A percentile compares a stretch with the other conserved stretches of the same genome.
Conservation (phyloP, 2,888 invertebrate species). For the Oligia strigilis region DNA sequence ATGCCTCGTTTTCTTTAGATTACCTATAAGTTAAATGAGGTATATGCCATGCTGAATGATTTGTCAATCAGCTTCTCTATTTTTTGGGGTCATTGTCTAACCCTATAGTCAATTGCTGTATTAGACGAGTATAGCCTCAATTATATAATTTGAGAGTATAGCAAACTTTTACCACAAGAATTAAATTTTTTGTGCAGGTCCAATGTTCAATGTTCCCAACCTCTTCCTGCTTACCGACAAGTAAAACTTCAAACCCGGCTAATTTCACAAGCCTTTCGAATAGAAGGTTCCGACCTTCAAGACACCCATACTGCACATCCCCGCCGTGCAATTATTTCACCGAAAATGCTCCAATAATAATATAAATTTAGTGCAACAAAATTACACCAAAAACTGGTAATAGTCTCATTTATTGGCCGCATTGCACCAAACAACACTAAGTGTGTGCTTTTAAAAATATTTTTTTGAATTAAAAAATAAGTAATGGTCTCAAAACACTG, state of each 20-base stretch:
- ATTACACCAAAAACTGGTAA: conserved; percentile 79
- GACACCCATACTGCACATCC: conserved; percentile 62
- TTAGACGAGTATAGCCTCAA: background rate
- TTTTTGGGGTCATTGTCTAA: background rate
- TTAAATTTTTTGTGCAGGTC: background rate
- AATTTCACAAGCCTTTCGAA: conserved; percentile 33
- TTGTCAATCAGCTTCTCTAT: background rate
- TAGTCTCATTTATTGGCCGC: conserved; percentile 81
- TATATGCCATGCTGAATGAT: background rate
- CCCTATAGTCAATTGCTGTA: background rate
- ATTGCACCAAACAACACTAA: conserved; percentile 84
- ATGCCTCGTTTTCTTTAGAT: conserved; percentile 17
- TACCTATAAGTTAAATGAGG: background rate
- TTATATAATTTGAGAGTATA: background rate
- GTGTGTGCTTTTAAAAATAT: conserved; percentile 85
- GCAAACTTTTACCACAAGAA: background rate
- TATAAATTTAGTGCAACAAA: conserved; percentile 75
- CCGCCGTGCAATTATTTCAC: conserved; percentile 60
- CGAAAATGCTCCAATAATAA: conserved; percentile 68
- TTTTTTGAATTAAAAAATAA: conserved; percentile 89
- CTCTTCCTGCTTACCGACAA: background rate
- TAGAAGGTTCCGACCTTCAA: conserved; percentile 41
- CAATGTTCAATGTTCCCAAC: background rate
- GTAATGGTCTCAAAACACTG: conserved; percentile 90
- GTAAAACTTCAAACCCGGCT: conserved; percentile 1